These are phyloP conservation scores for Chloebia gouldiae DNA, from an alignment of 2,113 vertebrate species.

Conservation along the genomic window DNA sequence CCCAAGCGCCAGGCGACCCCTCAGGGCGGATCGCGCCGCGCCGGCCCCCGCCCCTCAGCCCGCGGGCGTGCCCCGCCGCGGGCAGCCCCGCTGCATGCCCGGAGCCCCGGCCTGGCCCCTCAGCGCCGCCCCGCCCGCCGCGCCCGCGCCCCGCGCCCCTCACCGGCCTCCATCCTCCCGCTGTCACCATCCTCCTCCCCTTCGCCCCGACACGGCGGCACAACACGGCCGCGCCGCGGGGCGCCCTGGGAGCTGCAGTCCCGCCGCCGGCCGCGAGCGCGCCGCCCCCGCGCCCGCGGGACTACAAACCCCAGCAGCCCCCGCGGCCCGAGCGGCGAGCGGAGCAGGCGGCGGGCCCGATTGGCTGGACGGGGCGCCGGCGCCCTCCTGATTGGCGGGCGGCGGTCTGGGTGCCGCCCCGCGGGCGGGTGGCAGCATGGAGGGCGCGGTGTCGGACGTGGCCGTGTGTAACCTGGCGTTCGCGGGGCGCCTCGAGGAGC, in stretches of 20 bases:
- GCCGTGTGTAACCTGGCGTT: constrained; percentile 89
- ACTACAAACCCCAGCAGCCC: constrained; percentile 55
- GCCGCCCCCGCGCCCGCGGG: rapidly evolving
- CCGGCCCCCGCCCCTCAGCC: background rate
- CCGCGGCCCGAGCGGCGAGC: rapidly evolving
- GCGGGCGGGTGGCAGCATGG: constrained; percentile 69
- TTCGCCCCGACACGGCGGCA: constrained; percentile 20
- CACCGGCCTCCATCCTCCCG: constrained; percentile 14
- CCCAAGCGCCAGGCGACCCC: background rate
- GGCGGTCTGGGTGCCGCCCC: background rate
- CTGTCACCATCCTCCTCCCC: constrained; percentile 67
- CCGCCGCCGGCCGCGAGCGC: rapidly evolving
- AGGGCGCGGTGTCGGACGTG: constrained; percentile 82
- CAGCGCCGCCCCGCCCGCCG: background rate
- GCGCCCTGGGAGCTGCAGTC: constrained; percentile 68
- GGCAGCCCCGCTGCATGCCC: no score
- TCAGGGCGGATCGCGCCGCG: background rate
- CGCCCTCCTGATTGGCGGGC: background rate
- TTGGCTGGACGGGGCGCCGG: background rate
- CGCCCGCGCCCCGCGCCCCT: background rate
- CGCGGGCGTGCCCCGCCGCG: background rate
- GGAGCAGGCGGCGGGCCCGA: background rate
- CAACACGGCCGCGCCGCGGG: background rate
- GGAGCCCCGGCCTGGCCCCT: background rate
- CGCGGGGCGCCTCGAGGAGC: constrained; percentile 81